These are phyloP conservation scores for Stegostoma tigrinum DNA, from an alignment of 2,113 vertebrate species.

Conservation along the genomic window DNA sequence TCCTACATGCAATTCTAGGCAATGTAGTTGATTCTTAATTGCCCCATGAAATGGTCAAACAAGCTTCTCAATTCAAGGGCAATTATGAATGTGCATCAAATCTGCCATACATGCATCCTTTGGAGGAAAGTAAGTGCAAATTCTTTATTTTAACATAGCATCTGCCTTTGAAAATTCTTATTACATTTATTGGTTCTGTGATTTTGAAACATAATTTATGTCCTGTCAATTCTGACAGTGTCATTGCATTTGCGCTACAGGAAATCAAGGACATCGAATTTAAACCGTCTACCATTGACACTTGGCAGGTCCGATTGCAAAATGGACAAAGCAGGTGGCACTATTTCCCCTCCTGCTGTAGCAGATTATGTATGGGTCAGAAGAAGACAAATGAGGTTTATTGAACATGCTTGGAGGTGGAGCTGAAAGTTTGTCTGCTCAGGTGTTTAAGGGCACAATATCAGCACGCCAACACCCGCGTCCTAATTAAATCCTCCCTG, in stretches of 20 bases:
- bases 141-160: not conserved
- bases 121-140: not conserved
- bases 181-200: not conserved
- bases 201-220: not conserved
- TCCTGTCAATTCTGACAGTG: not conserved
- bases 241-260: not conserved
- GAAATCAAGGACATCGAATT: not conserved
- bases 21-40: too few species aligned
- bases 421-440: not conserved
- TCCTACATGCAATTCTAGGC: too few species aligned
- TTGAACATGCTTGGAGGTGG: slow-evolving; percentile 25
- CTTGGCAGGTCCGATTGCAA: not conserved
- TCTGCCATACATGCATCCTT: too few species aligned
- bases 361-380: not conserved
- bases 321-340: not conserved
- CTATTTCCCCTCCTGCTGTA: not conserved
- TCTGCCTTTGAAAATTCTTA: not conserved
- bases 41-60: too few species aligned
- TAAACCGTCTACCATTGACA: not conserved
- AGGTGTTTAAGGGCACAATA: not conserved
- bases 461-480: not conserved
- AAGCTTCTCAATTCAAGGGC: too few species aligned
- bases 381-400: not conserved
- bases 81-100: too few species aligned
- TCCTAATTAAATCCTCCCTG: not conserved